Percentiles rank a stretch among this genome's conserved stretches.
These are phyloP conservation scores for Charanyca ferruginea DNA, from an alignment of 2,888 invertebrate species.

Conservation along the genomic window DNA sequence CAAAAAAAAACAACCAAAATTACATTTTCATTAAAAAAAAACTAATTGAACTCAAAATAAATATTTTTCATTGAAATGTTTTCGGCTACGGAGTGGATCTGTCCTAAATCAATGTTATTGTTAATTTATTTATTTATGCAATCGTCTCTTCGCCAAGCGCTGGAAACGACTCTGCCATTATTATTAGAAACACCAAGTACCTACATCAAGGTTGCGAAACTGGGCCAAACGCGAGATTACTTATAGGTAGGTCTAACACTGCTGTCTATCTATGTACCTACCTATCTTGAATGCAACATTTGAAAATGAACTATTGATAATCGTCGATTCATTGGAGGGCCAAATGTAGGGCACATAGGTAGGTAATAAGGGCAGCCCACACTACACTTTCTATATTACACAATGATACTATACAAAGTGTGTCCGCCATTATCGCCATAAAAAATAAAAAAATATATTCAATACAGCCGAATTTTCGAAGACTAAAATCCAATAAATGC, in stretches of 20 bases:
- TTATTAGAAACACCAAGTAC: conserved; percentile 83
- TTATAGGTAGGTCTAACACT: conserved; percentile 55
- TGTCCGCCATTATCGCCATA: too few species aligned
- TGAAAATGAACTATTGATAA: conserved; percentile 51
- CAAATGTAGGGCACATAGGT: conserved; percentile 48
- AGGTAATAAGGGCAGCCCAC: background rate
- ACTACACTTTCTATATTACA: too few species aligned
- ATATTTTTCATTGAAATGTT: conserved; percentile 29
- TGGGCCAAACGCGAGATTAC: conserved; percentile 83
- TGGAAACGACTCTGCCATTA: conserved; percentile 80
- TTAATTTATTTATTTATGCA: conserved; percentile 74
- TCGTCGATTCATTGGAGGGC: conserved; percentile 28
- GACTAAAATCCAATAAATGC: too few species aligned
- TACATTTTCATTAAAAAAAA: conserved; percentile 6
- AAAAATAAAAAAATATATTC: too few species aligned
- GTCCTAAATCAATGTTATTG: conserved; percentile 42
- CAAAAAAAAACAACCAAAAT: conserved; percentile 19
- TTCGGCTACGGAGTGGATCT: conserved; percentile 17
- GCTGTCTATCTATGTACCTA: conserved; percentile 48
- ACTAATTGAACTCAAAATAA: conserved; percentile 14
- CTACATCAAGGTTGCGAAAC: conserved; percentile 86
- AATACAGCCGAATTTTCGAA: too few species aligned
- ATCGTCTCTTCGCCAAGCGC: conserved; percentile 74
- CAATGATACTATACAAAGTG: too few species aligned
- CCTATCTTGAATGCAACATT: conserved; percentile 54